Evolutionary conservation across 2,797 vertebrate species (phyloP), one percentile per base, ranked within the genome.

Genomic region (Pseudomugil tenellus): DNA sequence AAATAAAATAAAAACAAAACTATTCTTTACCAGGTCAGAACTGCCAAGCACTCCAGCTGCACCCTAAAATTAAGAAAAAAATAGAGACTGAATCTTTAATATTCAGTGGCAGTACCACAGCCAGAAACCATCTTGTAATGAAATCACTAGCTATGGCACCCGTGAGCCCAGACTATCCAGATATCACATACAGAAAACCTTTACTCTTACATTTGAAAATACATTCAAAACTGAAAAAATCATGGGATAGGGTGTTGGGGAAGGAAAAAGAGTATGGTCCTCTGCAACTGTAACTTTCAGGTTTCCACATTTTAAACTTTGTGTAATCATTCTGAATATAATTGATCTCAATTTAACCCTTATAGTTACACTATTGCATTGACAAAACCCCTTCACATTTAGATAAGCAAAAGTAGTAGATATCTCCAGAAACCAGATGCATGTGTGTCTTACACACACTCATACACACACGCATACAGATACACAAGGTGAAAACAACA

Each of bases 11-110:
- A 29, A 29, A 3, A 29, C n/a, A n/a, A n/a, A n/a, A n/a, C n/a
- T n/a, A 54, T 52, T 6, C 21, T 74, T 92, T 89, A 95, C 94
- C 92, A 95, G 81, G 21, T 95, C 94, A 1, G 84, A 67, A 35
- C 80, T 88, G 64, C 91, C 93, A 1, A 81, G 83, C 82, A 93
- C 88, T 28, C 94, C 94, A 67, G 93, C 59, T 79, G 94, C 91
- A 65, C 94, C 94, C 94, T 95, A 70, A 74, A 84, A 84, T 37
- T 41, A 2, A 81, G 17, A 32, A 43, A 57, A 54, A 16, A 13
- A 26, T 6, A 41, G 23, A 48, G 23, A 32, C 67, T 58, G 19
- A 29, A 12, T 39, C 5, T 58, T 68, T 35, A 0, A 29, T n/a
- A n/a, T n/a, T n/a, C n/a, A n/a, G n/a, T n/a, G n/a, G n/a, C n/a